A percentile compares a stretch with the other conserved stretches of the same genome.
Conservation (phyloP, 1,140 invertebrate species). For the Bombus superbus region DNA sequence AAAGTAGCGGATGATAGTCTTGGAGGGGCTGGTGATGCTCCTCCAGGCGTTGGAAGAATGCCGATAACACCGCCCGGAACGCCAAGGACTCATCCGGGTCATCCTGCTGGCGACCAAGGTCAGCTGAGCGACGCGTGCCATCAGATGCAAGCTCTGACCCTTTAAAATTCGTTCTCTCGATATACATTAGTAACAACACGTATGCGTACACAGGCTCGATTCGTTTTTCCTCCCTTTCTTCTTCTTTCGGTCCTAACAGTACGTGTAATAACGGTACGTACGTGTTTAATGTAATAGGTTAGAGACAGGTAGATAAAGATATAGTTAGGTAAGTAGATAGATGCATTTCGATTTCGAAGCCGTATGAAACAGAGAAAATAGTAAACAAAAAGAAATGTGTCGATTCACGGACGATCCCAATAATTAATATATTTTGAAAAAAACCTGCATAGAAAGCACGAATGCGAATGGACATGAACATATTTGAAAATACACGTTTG, state of each 20-base stretch:
- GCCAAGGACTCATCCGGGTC: slow-evolving; percentile 62
- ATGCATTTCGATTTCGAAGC: slow-evolving; percentile 15
- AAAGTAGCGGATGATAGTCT: slow-evolving; percentile 68
- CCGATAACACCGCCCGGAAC: slow-evolving; percentile 78
- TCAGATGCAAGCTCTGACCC: slow-evolving; percentile 79
- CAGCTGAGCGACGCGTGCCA: slow-evolving; percentile 79
- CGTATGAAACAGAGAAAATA: background rate
- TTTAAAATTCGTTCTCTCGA: slow-evolving; percentile 65
- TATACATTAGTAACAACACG: background rate
- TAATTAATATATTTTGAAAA: slow-evolving; percentile 19
- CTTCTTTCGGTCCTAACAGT: slow-evolving; percentile 35
- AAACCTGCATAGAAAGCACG: slow-evolving; percentile 3
- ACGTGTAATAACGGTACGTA: background rate
- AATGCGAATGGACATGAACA: background rate
- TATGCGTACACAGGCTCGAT: background rate
- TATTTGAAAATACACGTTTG: background rate
- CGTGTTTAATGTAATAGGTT: background rate
- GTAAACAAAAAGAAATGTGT: background rate
- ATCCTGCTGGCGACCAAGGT: slow-evolving; percentile 69
- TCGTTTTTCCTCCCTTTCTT: slow-evolving; percentile 44
- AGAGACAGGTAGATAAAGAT: slow-evolving; percentile 13
- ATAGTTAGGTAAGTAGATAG: background rate
- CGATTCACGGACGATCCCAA: background rate
- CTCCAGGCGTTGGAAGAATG: slow-evolving; percentile 59
- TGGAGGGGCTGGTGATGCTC: slow-evolving; percentile 76